These are phyloP conservation scores for Silurus glanis DNA, from an alignment of 2,113 vertebrate genomes.

Conservation along the genomic window DNA sequence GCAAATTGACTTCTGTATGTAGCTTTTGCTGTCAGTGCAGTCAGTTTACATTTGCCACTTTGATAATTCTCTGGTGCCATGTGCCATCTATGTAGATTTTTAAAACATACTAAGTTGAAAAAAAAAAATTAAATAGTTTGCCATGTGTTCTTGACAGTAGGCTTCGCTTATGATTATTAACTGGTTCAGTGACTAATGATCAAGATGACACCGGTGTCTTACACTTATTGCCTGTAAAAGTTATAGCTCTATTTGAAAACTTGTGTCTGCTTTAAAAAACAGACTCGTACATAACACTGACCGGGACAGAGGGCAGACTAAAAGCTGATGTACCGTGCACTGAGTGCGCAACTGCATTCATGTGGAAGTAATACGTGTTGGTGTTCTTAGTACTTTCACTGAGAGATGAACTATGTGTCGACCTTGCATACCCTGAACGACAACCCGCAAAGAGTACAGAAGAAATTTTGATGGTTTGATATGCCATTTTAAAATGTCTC, in stretches of 20 bases:
- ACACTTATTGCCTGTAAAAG: not conserved
- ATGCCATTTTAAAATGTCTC: not conserved
- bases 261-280: not conserved
- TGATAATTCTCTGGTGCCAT: not conserved
- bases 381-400: slow-evolving; percentile 22
- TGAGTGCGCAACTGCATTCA: slow-evolving; percentile 24
- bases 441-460: not conserved
- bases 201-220: not conserved
- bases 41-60: slow-evolving; percentile 18
- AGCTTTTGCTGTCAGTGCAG: slow-evolving; percentile 24
- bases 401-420: slow-evolving; percentile 25
- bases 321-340: slow-evolving; percentile 23
- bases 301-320: slow-evolving; percentile 6
- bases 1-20: slow-evolving; percentile 30
- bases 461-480: not conserved
- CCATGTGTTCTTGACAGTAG: not conserved
- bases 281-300: not conserved
- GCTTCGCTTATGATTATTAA: not conserved
- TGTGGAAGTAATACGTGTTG: slow-evolving; percentile 31
- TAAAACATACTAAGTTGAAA: not conserved
- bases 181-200: not conserved
- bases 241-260: not conserved
- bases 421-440: slow-evolving; percentile 1
- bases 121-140: not conserved
- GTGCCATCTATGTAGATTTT: not conserved